Conservation (phyloP, 2,888 invertebrate genomes). For the Ecliptopera silaceata region DNA sequence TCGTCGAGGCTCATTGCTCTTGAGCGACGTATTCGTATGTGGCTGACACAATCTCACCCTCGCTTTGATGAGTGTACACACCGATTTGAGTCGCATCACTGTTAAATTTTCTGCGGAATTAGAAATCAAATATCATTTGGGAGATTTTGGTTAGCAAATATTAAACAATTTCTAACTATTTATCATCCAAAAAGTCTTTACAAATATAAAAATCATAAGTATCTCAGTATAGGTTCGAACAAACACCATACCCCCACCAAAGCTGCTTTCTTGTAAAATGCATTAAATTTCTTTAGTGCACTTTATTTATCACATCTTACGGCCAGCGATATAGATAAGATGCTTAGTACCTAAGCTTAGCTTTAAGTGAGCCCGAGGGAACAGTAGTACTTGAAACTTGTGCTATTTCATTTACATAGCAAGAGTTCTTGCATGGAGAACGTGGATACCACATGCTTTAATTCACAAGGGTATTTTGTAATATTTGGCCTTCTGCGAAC, state of each 20-base stretch:
- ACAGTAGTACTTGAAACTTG: slow-evolving; percentile 28
- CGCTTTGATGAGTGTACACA: slow-evolving; percentile 53
- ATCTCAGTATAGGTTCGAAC: neutral
- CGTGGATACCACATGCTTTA: slow-evolving; percentile 16
- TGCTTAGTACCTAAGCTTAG: slow-evolving; percentile 33
- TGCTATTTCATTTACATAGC: slow-evolving; percentile 37
- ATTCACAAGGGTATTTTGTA: neutral
- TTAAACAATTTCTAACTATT: neutral
- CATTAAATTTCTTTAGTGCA: slow-evolving; percentile 9
- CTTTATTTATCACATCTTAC: slow-evolving; percentile 15
- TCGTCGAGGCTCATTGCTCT: slow-evolving; percentile 55
- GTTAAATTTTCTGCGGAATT: slow-evolving; percentile 28
- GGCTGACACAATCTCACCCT: slow-evolving; percentile 47
- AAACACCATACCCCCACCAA: neutral
- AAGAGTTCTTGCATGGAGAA: slow-evolving; percentile 22
- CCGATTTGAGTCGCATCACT: slow-evolving; percentile 38
- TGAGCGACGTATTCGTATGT: slow-evolving; percentile 55
- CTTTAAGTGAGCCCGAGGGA: slow-evolving; percentile 36
- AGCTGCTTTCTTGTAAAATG: slow-evolving; percentile 6
- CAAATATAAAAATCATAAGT: neutral
- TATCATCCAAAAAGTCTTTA: neutral
- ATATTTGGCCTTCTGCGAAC: neutral
- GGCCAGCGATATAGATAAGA: slow-evolving; percentile 30
- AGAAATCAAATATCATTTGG: slow-evolving; percentile 12
- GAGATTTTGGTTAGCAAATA: slow-evolving; percentile 1